A percentile compares a stretch with the other conserved stretches of the same genome.
phyloP scores from a whole-genome alignment of 2,888 invertebrate genomes.

The Cepaea hortensis region DNA sequence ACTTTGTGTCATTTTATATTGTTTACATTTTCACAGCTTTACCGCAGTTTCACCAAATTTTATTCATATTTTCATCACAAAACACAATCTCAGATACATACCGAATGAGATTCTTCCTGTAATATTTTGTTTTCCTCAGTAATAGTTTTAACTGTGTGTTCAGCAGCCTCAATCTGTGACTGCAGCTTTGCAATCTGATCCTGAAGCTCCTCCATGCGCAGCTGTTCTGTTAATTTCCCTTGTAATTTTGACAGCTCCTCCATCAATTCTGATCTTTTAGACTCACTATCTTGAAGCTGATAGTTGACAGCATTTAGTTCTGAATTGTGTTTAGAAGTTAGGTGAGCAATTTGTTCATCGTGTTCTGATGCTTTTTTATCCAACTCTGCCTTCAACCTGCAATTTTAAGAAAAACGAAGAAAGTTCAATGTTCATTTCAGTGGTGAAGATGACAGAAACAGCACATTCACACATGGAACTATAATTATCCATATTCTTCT shows the following conservation, averaged over 20 bases:
- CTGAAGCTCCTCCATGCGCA: conserved; percentile 78
- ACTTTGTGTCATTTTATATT: no score
- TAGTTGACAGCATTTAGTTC: conserved; percentile 88
- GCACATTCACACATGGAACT: no score
- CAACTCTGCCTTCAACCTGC: conserved; percentile 86
- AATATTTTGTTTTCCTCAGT: conserved; percentile 92
- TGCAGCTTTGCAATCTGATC: conserved; percentile 80
- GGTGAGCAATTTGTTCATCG: conserved; percentile 88
- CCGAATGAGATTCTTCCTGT: conserved; percentile 87
- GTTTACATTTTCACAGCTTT: no score
- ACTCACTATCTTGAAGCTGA: conserved; percentile 89
- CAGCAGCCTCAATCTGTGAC: conserved; percentile 86
- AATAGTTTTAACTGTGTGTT: conserved; percentile 78
- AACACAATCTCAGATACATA: conserved; percentile 76
- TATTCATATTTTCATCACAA: no score
- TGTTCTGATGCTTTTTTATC: conserved; percentile 90
- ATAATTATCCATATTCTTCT: no score
- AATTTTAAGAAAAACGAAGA: not conserved
- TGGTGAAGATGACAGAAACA: no score
- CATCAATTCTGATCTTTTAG: conserved; percentile 84
- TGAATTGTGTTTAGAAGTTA: conserved; percentile 86
- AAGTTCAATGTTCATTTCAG: no score
- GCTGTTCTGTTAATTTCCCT: conserved; percentile 86
- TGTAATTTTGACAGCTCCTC: conserved; percentile 80
- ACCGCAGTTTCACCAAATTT: no score